Base-by-base conservation (phyloP, 2,797 vertebrate species). In the Melanotaenia pygmaea region DNA sequence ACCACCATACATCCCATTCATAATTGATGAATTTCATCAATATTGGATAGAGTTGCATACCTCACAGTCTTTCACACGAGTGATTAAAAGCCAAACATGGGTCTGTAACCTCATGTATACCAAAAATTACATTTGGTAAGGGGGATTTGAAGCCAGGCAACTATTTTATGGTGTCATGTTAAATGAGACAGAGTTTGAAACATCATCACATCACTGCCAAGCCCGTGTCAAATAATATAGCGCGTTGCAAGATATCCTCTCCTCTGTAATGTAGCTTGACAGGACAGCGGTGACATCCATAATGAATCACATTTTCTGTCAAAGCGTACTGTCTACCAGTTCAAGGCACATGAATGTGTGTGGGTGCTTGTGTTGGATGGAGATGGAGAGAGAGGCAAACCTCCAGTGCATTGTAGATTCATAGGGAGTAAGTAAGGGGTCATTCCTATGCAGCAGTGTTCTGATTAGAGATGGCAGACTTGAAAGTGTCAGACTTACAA, bases 391-490 rank as follows among this genome's bases (percentile, higher is more conserved):
- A 64, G 22, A 62, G 35, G 59, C 70, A 63, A 64, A 74, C 56
- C 66, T 80, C 60, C 10, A 34, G 61, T 79, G 64, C 77, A 86
- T 90, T 90, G 77, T 85, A 76, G 64, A 89, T 91, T 90, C 82
- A 77, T 64, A 16, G 71, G 51, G 74, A 81, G 82, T 79, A 76
- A 61, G 76, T 64, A 30, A 35, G 66, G 61, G 73, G 82, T 87
- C 76, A 90, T 91, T 90, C 82, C 88, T 87, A 91, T 89, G 87
- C 85, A 89, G 71, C 79, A 59, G 67, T 75, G 79, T 80, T 84
- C 69, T 72, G 85, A 90, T 88, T 83, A 83, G 71, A 84, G 80
- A 72, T 62, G 26, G 77, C 79, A 79, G 53, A 63, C 76, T 72
- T 70, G 47, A 62, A 79, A 83, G 87, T 86, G 79, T 86, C 84